These are phyloP conservation scores for Podarcis raffonei DNA, from an alignment of 2,113 vertebrate species.

Conservation along the genomic window DNA sequence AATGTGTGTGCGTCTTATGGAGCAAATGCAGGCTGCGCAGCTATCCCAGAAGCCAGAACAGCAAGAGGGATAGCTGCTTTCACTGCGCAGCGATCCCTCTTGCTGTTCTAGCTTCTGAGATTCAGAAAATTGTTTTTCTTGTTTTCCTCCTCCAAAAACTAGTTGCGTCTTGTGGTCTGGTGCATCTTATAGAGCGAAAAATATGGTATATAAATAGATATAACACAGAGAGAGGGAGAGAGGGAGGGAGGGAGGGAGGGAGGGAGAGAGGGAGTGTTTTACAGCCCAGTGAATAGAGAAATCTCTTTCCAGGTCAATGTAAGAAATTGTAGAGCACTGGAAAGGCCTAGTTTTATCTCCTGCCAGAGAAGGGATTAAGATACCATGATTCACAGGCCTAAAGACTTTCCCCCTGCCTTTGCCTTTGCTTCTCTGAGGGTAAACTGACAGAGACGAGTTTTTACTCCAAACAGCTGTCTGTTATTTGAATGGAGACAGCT, in stretches of 20 bases:
- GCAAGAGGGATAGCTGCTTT: no score
- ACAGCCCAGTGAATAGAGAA: constrained; percentile 69
- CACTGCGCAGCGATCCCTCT: no score
- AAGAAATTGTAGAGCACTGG: constrained; percentile 70
- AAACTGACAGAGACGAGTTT: constrained; percentile 70
- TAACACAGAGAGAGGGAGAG: not conserved
- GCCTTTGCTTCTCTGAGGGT: constrained; percentile 65
- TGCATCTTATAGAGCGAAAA: no score
- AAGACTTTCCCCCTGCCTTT: constrained; percentile 45
- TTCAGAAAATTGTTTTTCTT: no score
- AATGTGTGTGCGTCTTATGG: no score
- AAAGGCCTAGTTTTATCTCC: constrained; percentile 73
- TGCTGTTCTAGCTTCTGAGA: no score
- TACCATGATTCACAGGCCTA: constrained; percentile 72
- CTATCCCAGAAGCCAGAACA: no score
- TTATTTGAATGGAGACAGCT: constrained; percentile 74
- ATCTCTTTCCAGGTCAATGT: constrained; percentile 73
- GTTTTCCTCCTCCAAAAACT: no score
- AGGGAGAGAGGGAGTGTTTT: constrained; percentile 11
- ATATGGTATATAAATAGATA: no score
- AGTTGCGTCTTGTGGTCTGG: no score
- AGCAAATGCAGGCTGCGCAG: no score
- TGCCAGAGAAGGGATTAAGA: constrained; percentile 74
- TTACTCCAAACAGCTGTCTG: constrained; percentile 75
- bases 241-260: no score